Percentiles rank a stretch among this genome's conserved stretches.
Conservation (phyloP, 2,797 vertebrate genomes). For the Spondyliosoma cantharus region DNA sequence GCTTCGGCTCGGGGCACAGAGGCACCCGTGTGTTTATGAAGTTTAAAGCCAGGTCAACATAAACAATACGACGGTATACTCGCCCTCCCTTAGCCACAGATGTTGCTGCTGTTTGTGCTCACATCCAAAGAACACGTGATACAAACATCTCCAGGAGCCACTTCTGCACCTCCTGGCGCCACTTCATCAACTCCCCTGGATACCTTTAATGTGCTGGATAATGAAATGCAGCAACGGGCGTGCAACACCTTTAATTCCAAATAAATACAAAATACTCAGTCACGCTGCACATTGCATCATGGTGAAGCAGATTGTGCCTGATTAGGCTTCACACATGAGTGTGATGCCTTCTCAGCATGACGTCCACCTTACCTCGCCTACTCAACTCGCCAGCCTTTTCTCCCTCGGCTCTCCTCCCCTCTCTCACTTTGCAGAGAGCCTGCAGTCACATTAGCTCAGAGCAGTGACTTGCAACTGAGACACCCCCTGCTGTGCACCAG, state of each 20-base stretch:
- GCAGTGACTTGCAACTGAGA: slow-evolving; percentile 55
- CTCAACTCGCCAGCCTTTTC: slow-evolving; percentile 50
- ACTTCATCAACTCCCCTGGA: slow-evolving; percentile 62
- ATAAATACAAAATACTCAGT: slow-evolving; percentile 57
- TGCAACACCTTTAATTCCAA: slow-evolving; percentile 64
- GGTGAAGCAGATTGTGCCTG: slow-evolving; percentile 67
- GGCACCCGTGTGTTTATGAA: neutral
- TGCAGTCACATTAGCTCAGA: slow-evolving; percentile 60
- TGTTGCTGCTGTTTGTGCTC: slow-evolving; percentile 23
- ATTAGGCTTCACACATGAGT: slow-evolving; percentile 61
- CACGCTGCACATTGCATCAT: slow-evolving; percentile 41
- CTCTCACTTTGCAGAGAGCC: slow-evolving; percentile 55
- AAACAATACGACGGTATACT: neutral
- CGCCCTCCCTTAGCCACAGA: neutral
- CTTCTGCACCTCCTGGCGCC: slow-evolving; percentile 11
- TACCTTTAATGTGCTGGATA: slow-evolving; percentile 59
- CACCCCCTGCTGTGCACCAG: slow-evolving; percentile 41
- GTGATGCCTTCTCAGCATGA: slow-evolving; percentile 64
- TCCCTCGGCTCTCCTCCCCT: slow-evolving; percentile 18
- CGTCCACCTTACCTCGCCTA: slow-evolving; percentile 58
- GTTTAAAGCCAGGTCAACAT: neutral
- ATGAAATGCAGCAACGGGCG: slow-evolving; percentile 54
- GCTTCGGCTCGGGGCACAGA: too few relatives aligned
- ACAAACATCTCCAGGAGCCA: slow-evolving; percentile 35
- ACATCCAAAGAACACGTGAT: slow-evolving; percentile 24